Evolutionary conservation across 2,797 vertebrate genomes (phyloP), one percentile per base, ranked within the genome.

Genomic region (Sebastes minor): DNA sequence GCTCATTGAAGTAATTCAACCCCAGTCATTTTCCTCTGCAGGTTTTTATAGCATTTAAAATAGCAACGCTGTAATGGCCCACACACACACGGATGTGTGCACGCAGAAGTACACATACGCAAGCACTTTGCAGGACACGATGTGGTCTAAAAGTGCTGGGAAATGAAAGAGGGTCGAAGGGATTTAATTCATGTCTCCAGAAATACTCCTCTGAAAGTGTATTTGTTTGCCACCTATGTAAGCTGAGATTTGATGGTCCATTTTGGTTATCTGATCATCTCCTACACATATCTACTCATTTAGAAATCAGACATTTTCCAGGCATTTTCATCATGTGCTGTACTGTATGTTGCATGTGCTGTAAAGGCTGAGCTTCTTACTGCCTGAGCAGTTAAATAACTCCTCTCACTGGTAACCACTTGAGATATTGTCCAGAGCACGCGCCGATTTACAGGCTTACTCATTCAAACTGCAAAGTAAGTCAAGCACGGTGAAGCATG

Each of bases 21-120:
- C 84, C 86, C 72, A 85, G 89, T 87, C 90, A 93, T 93, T 88
- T 91, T 93, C 88, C 88, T 89, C 85, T 84, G 88, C 91, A 92
- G 92, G 89, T 91, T 95, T 95, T 94, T 91, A 94, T 92, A 92
- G 91, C 93, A 93, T 95, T 96, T 94, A 93, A 95, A 96, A 95
- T 95, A 95, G 95, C 89, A 94, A 84, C 83, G 1, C 73, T 22
- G 86, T 93, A 95, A 95, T 93, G 88, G 82, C 64, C 53, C 62
- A 18, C 79, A 14, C 76, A 38, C 35, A 49, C 62, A 61, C 78
- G 32, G n/a, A 73, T 1, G 10, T 14, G 8, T n/a, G 63, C 86
- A 79, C 52, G 2, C 60, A 59, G 70, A 81, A 73, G 59, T 16
- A 76, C 81, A 90, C 83, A 84, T 56, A 57, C 5, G 16, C 27